Evolutionary conservation across 2,113 vertebrate genomes (phyloP), one percentile per base, ranked within the genome.

Genomic region (Heterotis niloticus): DNA sequence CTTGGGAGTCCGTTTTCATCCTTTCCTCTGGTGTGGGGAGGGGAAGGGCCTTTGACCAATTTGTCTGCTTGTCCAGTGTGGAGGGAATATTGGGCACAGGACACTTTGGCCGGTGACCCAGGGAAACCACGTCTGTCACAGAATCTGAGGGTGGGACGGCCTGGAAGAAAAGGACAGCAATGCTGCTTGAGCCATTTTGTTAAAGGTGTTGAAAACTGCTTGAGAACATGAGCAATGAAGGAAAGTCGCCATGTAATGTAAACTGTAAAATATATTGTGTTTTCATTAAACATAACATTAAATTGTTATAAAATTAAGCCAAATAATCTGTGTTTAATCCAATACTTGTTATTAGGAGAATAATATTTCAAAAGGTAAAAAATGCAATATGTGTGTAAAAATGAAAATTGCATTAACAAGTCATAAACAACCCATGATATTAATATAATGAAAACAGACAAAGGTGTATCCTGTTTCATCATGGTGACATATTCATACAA

Each of bases 11-110:
- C 78, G 92, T 93, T 87, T 93, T 94, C 89, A 93, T 93, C 90
- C 96, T 97, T 89, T 96, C 93, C 88, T 98, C 95, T 71, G 96
- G 94, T n/a, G 95, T 96, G 57, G 96, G 94, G 83, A 95, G 93
- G 85, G 96, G 94, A 86, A 95, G 92, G 75, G 89, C 95, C 92
- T 96, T 98, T 86, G 92, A 97, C 96, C 96, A 96, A 92, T 95
- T 98, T 79, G 95, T 97, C 91, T 99, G 95, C 86, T 98, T 98
- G 90, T 98, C 95, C 93, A 95, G 91, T 89, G 95, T 95, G 29
- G 94, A 93, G 84, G 96, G 92, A 76, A 93, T 90, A 87, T 94
- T 95, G 83, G 94, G 93, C 85, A 88, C 94, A 84, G 95, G 95
- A 84, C 95, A 94, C 91, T 97, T 99, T 29, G 94, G 92, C 90